A percentile compares a stretch with the other conserved stretches of the same genome.
Conservation (phyloP, 2,888 invertebrate species). For the Eurytoma adleriae region DNA sequence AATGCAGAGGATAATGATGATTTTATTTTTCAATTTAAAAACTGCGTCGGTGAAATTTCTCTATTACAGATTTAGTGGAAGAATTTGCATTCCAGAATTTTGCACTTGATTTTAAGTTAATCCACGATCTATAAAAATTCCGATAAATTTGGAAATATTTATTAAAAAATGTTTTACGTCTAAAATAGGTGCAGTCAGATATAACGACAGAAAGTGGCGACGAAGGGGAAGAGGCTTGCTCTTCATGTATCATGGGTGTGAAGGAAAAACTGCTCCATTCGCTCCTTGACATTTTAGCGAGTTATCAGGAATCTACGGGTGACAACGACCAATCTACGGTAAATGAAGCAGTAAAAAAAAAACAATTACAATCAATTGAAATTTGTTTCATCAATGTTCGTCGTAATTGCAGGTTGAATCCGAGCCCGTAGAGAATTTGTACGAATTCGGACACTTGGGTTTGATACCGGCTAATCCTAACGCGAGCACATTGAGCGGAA, state of each 20-base stretch:
- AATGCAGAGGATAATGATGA: neutral
- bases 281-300: constrained; percentile 68
- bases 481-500: neutral
- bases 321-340: constrained; percentile 13
- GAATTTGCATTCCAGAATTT: neutral
- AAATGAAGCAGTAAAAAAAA: neutral
- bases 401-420: neutral
- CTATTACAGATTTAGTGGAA: neutral
- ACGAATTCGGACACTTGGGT: constrained; percentile 59
- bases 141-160: too few species aligned
- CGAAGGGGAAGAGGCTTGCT: constrained; percentile 61
- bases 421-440: constrained; percentile 41
- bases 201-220: constrained; percentile 15
- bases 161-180: too few species aligned
- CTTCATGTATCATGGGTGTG: constrained; percentile 62
- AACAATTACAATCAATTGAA: neutral
- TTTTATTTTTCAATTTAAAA: neutral
- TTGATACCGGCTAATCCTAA: constrained; percentile 52
- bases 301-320: constrained; percentile 9
- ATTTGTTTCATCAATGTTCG: neutral
- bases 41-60: neutral
- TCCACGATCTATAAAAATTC: constrained; percentile 43
- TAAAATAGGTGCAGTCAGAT: constrained; percentile 60
- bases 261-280: constrained; percentile 68
- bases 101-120: neutral